Conservation (phyloP, 2,113 vertebrate genomes). For the Carlito syrichta region DNA sequence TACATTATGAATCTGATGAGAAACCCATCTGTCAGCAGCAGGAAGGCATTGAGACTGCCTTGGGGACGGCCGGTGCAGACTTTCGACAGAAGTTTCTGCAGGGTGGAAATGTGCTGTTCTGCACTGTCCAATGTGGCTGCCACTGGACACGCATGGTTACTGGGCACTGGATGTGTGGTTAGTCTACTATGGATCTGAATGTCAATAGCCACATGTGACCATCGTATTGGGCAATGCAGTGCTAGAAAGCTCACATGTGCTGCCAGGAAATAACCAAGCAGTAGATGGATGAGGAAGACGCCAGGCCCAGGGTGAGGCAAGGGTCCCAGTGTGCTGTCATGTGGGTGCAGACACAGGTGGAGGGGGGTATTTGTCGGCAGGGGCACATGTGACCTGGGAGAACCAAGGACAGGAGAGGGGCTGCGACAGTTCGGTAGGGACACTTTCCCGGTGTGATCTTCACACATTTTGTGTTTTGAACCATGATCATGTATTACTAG, state of each 20-base stretch:
- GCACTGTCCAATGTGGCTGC: accelerated
- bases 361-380: no score
- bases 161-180: neutral
- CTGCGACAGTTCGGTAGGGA: neutral
- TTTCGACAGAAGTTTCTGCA: no score
- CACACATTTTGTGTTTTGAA: neutral
- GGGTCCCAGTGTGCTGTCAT: accelerated
- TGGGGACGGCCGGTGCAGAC: accelerated
- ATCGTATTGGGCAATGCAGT: no score
- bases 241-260: neutral
- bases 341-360: neutral
- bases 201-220: neutral
- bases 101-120: no score
- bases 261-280: neutral
- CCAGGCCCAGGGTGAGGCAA: neutral
- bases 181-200: neutral
- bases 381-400: no score
- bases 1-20: neutral
- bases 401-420: neutral
- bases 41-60: neutral
- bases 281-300: neutral
- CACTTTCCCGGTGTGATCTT: no score
- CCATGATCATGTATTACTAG: accelerated
- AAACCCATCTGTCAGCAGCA: neutral
- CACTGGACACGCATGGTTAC: no score